Evolutionary conservation across 2,113 vertebrate genomes (phyloP), one percentile per base, ranked within the genome.

Genomic region (Eira barbara): DNA sequence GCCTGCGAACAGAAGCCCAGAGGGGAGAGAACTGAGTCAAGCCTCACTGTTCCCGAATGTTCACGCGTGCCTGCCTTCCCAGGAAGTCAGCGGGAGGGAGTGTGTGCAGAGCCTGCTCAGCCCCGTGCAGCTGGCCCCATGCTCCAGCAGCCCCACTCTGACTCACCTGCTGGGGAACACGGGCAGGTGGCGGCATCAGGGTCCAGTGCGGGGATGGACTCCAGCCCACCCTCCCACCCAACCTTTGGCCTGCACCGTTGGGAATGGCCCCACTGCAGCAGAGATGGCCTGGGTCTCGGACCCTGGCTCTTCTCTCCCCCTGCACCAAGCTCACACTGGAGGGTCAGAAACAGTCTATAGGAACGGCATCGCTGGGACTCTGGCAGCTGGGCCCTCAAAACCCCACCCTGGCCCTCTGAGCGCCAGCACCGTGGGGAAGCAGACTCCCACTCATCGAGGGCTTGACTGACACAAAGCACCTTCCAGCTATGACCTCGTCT

Each of bases 1-100:
- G 98, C 99, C 99, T 99, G 79, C 31, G 98, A 95, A 36, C n/a
- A 92, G 79, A 97, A 90, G 7, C 17, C 20, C 15, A 45, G 96
- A 78, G n/a, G 63, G 36, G 17, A 61, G 0, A 57, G 45, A 14
- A 76, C 4, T 39, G 27, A 13, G 11, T 91, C 52, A 74, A 21
- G 42, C 0, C 78, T 91, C 39, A 9, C 52, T 1, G 81, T 34
- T 78, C 61, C 98, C 63, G 45, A 55, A 67, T 14, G n/a, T 55
- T 47, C 10, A 4, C 23, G 15, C 0, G 3, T 1, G 25, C 2
- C 18, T 3, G 0, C 27, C 39, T 74, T 61, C 57, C 57, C 6
- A 25, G 6, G 10, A 18, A 31, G 34, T 23, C 17, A 0, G 47
- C 8, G 4, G 34, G 45, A n/a, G 20, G 74, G 39, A 2, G 6